A percentile compares a stretch with the other conserved stretches of the same genome.
These are phyloP conservation scores for Bombus superbus DNA, from an alignment of 1,140 invertebrate genomes.

Conservation along the genomic window DNA sequence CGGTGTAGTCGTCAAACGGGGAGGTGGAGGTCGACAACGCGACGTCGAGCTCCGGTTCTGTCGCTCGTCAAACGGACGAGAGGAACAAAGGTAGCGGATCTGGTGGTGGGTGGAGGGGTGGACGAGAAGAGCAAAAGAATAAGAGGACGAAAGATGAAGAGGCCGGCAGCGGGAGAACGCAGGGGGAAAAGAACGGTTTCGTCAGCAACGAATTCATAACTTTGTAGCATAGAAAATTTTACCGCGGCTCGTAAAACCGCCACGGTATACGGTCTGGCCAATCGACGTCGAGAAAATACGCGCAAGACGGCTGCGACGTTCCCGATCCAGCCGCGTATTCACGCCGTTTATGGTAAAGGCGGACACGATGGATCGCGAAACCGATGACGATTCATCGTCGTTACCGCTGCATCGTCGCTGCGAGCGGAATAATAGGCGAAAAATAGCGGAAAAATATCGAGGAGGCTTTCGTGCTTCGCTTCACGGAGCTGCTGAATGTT, in stretches of 20 bases:
- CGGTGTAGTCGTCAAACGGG: slow-evolving; percentile 58
- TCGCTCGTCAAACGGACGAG: slow-evolving; percentile 34
- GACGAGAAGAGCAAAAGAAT: background rate
- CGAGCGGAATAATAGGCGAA: background rate
- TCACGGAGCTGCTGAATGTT: no score
- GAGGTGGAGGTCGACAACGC: background rate
- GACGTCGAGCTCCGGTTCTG: background rate
- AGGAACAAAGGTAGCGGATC: slow-evolving; percentile 42
- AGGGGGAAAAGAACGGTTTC: background rate
- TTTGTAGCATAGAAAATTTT: slow-evolving; percentile 71
- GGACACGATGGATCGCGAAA: slow-evolving; percentile 38
- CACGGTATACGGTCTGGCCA: slow-evolving; percentile 54
- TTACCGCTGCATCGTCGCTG: background rate
- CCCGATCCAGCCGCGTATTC: slow-evolving; percentile 33
- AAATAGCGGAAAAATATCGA: no score
- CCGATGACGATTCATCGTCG: slow-evolving; percentile 49
- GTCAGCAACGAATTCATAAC: slow-evolving; percentile 69
- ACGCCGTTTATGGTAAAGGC: slow-evolving; percentile 28
- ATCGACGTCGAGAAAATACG: slow-evolving; percentile 58
- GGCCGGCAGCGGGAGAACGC: background rate
- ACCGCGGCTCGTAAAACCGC: slow-evolving; percentile 67
- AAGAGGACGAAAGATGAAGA: slow-evolving; percentile 15
- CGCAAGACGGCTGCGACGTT: slow-evolving; percentile 39
- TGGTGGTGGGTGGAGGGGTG: background rate
- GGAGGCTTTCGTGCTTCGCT: background rate